Evolutionary conservation across 2,888 invertebrate genomes (phyloP), one percentile per base, ranked within the genome.

Genomic region (Steinernema hermaphroditum): DNA sequence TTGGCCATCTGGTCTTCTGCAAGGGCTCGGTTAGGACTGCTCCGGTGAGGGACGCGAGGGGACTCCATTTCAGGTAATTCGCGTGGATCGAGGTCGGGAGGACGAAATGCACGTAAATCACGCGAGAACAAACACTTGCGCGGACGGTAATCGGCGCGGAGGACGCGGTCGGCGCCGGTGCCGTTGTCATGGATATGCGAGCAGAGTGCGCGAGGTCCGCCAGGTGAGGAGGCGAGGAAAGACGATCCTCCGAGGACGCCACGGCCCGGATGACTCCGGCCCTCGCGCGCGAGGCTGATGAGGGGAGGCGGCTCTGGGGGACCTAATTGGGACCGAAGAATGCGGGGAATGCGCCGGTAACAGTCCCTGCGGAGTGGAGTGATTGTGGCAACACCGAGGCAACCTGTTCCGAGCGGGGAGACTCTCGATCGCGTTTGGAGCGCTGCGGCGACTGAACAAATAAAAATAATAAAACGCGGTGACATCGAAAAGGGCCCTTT

Each of bases 1-100:
- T 74, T 76, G 29, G 68, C 70, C 62, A 62, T 62, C 29, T 32
- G 27, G 62, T 19, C 54, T n/a, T n/a, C n/a, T n/a, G n/a, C n/a
- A n/a, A n/a, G n/a, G n/a, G n/a, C n/a, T n/a, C n/a, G n/a, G n/a
- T n/a, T n/a, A n/a, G n/a, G n/a, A n/a, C n/a, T n/a, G n/a, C n/a
- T n/a, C n/a, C n/a, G n/a, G n/a, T n/a, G n/a, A n/a, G n/a, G n/a
- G n/a, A n/a, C n/a, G n/a, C n/a, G n/a, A n/a, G n/a, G n/a, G 2
- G 2, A 32, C 62, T 54, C 54, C 24, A 2, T 54, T 54, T 54
- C 54, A 22, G 22, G 54, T 54, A 54, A 54, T 54, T 54, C 54
- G 54, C 62, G 32, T 9, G 62, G 62, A 32, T 62, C 62, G 62
- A 62, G 32, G 54, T 54, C 54, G 54, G 27, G 54, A 22, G 41